Conservation (phyloP, 2,888 invertebrate genomes). For the Tetanocera ferruginea region DNA sequence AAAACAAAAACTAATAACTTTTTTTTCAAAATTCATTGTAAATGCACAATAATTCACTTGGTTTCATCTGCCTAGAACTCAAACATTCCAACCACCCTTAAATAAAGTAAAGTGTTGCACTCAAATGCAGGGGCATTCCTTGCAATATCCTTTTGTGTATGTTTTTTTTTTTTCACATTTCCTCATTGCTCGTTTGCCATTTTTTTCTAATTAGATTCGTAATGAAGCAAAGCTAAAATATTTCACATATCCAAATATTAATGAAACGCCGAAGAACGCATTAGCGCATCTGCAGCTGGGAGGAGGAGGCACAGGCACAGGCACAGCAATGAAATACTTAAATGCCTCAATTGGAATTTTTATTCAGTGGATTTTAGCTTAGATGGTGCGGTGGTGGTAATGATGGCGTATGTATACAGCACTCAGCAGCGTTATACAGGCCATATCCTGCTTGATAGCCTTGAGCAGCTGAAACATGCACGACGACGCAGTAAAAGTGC, state of each 20-base stretch:
- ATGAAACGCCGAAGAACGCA: not conserved
- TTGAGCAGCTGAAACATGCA: constrained; percentile 13
- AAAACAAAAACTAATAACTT: no score
- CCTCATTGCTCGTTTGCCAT: no score
- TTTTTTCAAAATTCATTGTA: no score
- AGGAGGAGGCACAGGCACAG: not conserved
- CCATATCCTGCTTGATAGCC: not conserved
- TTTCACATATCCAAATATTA: constrained; percentile 6
- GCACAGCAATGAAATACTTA: not conserved
- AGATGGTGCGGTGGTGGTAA: not conserved
- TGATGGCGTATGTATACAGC: no score
- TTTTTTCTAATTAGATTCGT: constrained; percentile 7
- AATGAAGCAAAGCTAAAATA: not conserved
- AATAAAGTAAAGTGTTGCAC: no score
- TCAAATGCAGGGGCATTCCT: no score
- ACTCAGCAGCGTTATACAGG: no score
- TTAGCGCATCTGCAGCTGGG: not conserved
- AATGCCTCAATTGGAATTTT: constrained; percentile 25
- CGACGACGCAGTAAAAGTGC: not conserved
- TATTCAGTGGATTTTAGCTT: not conserved
- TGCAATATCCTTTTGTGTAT: no score
- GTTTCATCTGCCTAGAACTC: no score
- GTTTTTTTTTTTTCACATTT: no score
- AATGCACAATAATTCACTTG: no score
- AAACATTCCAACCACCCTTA: no score